phyloP scores from a whole-genome alignment of 2,888 invertebrate genomes.

The Aspidiotus destructor region DNA sequence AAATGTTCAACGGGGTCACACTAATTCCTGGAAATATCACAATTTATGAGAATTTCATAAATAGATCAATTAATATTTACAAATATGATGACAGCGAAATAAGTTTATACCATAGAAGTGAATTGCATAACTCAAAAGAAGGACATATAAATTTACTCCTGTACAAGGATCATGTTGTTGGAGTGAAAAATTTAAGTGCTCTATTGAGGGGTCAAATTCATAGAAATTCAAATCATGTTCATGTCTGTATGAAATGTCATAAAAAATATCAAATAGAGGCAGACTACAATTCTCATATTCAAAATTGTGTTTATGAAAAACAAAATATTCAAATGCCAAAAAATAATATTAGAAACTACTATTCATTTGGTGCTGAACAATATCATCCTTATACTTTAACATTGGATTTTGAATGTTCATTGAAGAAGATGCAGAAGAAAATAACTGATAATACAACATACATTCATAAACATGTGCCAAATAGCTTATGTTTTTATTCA shows the following conservation, averaged over 20 bases:
- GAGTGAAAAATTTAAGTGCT: constrained; percentile 5
- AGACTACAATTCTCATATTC: too few species aligned
- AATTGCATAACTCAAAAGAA: not conserved
- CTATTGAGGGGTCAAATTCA: constrained; percentile 2
- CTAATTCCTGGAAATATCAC: not conserved
- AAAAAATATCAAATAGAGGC: too few species aligned
- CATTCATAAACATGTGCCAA: too few species aligned
- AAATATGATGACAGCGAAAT: constrained; percentile 4
- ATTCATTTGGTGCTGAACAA: constrained; percentile 11
- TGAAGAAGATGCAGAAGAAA: constrained; percentile 9
- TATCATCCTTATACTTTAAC: constrained; percentile 10
- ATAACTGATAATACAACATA: too few species aligned
- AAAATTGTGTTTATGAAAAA: too few species aligned
- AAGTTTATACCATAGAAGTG: not conserved
- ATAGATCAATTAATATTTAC: constrained; percentile 8
- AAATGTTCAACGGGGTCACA: too few species aligned
- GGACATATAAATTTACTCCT: constrained; percentile 3
- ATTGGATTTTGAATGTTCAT: constrained; percentile 10
- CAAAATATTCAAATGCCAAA: not conserved
- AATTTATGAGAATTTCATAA: constrained; percentile 5
- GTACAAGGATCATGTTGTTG: not conserved
- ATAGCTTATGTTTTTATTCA: too few species aligned
- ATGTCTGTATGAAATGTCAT: too few species aligned
- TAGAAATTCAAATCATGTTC: constrained; percentile 4
- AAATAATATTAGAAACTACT: constrained; percentile 11